These are phyloP conservation scores for Typhlichthys eigenmanni DNA, from an alignment of 2,797 vertebrate species.

Conservation along the genomic window DNA sequence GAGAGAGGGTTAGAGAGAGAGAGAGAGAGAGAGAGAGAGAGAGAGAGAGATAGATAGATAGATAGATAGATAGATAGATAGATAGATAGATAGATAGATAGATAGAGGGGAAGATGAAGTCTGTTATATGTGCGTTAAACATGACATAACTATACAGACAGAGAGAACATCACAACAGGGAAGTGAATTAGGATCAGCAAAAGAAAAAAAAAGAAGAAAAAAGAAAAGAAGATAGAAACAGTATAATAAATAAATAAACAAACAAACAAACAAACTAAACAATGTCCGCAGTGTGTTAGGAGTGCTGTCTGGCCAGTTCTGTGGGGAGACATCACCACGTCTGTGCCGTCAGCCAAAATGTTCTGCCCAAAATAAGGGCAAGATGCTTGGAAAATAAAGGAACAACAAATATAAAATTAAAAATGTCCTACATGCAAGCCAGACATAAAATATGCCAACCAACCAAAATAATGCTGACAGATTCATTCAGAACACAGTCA, in stretches of 20 bases:
- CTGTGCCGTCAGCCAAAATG: constrained; percentile 39
- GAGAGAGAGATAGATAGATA: neutral
- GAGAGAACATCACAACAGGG: constrained; percentile 84
- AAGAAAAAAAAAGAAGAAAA: neutral
- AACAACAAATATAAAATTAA: constrained; percentile 77
- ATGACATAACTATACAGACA: constrained; percentile 81
- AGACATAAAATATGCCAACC: constrained; percentile 51
- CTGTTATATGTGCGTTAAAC: constrained; percentile 40
- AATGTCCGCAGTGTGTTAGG: constrained; percentile 42
- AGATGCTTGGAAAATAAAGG: constrained; percentile 77
- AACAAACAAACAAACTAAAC: constrained; percentile 68
- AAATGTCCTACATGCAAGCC: constrained; percentile 88
- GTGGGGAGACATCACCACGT: constrained; percentile 50
- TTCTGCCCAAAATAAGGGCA: constrained; percentile 49
- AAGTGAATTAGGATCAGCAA: neutral
- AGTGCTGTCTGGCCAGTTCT: constrained; percentile 34
- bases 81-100: constrained; percentile 36
- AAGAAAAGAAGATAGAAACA: neutral
- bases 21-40: constrained; percentile 59
- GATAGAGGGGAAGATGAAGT: constrained; percentile 20
- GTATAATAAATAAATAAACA: constrained; percentile 24
- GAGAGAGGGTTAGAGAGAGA: constrained; percentile 80
- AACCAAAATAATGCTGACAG: constrained; percentile 73
- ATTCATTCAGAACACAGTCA: constrained; percentile 84
- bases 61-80: constrained; percentile 34